Evolutionary conservation across 2,113 vertebrate species (phyloP).

Genomic region (Candoia aspera): DNA sequence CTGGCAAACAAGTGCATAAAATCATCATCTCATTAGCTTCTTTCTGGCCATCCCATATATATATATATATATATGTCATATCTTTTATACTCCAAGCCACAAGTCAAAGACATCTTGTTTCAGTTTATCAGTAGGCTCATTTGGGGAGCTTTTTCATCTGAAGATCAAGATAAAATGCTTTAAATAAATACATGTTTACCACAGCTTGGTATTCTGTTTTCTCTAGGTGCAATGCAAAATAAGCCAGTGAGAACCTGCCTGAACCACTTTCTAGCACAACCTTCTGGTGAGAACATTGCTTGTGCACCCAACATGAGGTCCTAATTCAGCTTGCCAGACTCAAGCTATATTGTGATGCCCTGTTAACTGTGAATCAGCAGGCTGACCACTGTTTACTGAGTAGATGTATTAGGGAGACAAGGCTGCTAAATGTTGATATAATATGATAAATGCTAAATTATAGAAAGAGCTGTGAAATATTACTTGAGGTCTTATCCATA

Average conservation of each 20-base stretch:
- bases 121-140: too few species aligned
- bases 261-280: constrained; percentile 17
- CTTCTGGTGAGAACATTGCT: neutral
- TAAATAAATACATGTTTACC: neutral
- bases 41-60: neutral
- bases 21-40: neutral
- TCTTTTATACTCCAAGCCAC: neutral
- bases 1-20: constrained; percentile 29
- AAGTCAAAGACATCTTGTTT: neutral
- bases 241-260: constrained; percentile 37
- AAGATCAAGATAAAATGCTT: neutral
- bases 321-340: neutral
- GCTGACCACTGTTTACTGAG: neutral
- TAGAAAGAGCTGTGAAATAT: constrained; percentile 40
- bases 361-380: neutral
- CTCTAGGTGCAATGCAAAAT: constrained; percentile 24
- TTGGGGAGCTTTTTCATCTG: neutral
- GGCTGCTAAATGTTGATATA: neutral
- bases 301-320: neutral
- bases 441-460: constrained; percentile 18
- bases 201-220: constrained; percentile 16
- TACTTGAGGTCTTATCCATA: constrained; percentile 33
- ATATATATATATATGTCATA: neutral
- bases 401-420: neutral
- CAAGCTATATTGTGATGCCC: neutral